phyloP scores from a whole-genome alignment of 2,113 vertebrate genomes.

The Poecilia latipinna region DNA sequence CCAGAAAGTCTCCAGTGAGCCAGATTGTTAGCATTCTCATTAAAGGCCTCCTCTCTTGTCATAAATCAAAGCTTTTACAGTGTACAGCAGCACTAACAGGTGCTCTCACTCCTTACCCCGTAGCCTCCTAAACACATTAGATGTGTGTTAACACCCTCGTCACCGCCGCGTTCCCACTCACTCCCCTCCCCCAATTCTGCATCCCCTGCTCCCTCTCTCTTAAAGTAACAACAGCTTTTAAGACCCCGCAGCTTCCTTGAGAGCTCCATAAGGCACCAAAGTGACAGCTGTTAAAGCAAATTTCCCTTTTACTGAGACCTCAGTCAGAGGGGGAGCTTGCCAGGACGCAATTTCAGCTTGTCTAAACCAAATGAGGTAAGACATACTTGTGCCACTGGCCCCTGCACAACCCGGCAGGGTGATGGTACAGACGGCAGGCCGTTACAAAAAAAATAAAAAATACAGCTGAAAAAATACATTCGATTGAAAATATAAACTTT shows the following conservation, averaged over 20 bases:
- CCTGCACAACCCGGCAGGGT: slow-evolving; percentile 56
- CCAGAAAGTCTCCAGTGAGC: slow-evolving; percentile 75
- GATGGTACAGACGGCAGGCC: slow-evolving; percentile 44
- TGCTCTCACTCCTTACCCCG: slow-evolving; percentile 55
- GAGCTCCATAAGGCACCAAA: slow-evolving; percentile 69
- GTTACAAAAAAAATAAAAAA: slow-evolving; percentile 17
- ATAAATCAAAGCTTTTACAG: slow-evolving; percentile 79
- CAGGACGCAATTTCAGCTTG: slow-evolving; percentile 63
- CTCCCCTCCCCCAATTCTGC: slow-evolving; percentile 10
- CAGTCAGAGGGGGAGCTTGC: slow-evolving; percentile 54
- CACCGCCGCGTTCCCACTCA: neutral
- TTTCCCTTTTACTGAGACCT: slow-evolving; percentile 75
- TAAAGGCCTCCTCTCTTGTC: slow-evolving; percentile 75
- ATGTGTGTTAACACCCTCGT: slow-evolving; percentile 51
- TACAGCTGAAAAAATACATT: slow-evolving; percentile 22
- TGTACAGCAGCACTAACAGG: slow-evolving; percentile 70
- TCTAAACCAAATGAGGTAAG: slow-evolving; percentile 69
- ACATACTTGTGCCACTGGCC: slow-evolving; percentile 67
- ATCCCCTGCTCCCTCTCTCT: slow-evolving; percentile 56
- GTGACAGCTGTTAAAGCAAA: slow-evolving; percentile 73
- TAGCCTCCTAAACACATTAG: slow-evolving; percentile 72
- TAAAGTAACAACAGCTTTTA: slow-evolving; percentile 67
- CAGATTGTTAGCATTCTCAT: slow-evolving; percentile 80
- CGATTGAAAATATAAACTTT: neutral
- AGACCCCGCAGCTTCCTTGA: slow-evolving; percentile 64